These are phyloP conservation scores for Leptonema lineaticorne DNA, from an alignment of 1,140 invertebrate species.

Conservation along the genomic window DNA sequence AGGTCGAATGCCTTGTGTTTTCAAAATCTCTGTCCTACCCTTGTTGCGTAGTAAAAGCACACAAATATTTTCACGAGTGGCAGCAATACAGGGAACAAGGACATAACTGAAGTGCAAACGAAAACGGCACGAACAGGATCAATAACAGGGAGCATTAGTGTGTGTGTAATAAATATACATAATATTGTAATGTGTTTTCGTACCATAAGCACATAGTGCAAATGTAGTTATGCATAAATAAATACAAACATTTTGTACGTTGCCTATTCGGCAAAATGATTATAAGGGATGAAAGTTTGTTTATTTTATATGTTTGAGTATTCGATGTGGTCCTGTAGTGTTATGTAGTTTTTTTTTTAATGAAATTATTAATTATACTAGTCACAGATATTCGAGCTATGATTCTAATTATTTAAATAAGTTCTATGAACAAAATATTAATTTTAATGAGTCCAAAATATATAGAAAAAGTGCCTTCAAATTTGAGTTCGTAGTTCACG, in stretches of 20 bases:
- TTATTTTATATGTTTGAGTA: neutral
- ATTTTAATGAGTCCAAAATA: no score
- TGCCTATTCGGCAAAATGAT: neutral
- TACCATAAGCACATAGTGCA: no score
- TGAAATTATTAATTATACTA: no score
- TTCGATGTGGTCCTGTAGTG: neutral
- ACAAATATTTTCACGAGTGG: constrained; percentile 12
- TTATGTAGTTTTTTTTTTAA: no score
- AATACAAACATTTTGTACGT: neutral
- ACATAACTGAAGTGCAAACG: constrained; percentile 14
- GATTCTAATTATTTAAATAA: no score
- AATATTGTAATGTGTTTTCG: no score
- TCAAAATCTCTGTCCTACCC: neutral
- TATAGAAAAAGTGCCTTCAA: no score
- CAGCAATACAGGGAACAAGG: constrained; percentile 16
- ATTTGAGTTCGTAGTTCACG: no score
- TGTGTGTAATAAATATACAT: no score
- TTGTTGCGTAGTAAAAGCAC: neutral
- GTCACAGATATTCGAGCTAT: no score
- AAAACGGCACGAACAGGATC: constrained; percentile 3
- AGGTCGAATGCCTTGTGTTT: neutral
- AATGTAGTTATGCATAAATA: neutral
- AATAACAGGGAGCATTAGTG: constrained; percentile 3
- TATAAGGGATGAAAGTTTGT: neutral
- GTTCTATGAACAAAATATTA: no score